phyloP scores from a whole-genome alignment of 2,113 vertebrate genomes.

The Colaptes auratus region DNA sequence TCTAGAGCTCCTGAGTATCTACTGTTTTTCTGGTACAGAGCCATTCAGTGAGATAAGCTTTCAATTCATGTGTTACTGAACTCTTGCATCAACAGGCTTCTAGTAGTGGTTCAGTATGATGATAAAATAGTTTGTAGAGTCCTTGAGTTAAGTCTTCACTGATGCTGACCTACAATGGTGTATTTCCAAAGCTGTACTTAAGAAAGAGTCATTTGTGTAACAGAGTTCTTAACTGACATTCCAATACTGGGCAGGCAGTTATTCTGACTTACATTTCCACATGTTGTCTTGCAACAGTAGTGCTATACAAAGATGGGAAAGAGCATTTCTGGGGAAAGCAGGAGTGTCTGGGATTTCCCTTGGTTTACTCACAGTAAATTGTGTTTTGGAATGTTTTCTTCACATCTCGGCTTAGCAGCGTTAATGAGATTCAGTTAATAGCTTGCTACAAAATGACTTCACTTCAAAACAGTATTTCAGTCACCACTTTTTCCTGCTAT shows the following conservation, averaged over 20 bases:
- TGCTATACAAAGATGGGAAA: not conserved
- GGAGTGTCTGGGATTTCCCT: not conserved
- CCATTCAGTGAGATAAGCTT: not conserved
- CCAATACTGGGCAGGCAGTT: not conserved
- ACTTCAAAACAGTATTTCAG: not conserved
- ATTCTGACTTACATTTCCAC: not conserved
- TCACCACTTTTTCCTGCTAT: not conserved
- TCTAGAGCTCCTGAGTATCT: not conserved
- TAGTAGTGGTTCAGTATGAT: not conserved
- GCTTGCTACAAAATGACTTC: not conserved
- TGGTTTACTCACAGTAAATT: not conserved
- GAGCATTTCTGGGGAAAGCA: not conserved
- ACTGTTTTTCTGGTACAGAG: not conserved
- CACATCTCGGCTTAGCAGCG: not conserved
- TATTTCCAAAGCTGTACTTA: not conserved
- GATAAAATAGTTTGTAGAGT: not conserved
- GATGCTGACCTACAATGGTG: not conserved
- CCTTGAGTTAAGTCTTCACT: not conserved
- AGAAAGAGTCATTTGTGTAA: not conserved
- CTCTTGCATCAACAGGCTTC: not conserved
- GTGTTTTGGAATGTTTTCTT: conserved; percentile 2
- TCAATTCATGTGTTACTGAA: not conserved
- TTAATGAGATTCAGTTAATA: not conserved
- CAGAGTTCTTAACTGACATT: not conserved
- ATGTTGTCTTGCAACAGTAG: not conserved